phyloP scores from a whole-genome alignment of 2,888 invertebrate species.

The Hoplodrina ambigua region DNA sequence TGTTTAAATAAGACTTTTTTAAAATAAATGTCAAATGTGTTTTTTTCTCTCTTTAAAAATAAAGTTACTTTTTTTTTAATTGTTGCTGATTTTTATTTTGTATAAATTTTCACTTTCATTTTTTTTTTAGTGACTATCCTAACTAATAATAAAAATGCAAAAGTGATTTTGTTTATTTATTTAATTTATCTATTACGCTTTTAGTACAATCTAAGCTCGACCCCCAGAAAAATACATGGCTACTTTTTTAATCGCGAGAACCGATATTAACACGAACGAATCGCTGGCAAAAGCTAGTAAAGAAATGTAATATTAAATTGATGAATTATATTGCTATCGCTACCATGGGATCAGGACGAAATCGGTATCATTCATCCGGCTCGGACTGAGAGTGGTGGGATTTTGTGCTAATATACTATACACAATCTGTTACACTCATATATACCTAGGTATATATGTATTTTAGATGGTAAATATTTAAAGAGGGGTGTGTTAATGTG shows the following conservation, averaged over 20 bases:
- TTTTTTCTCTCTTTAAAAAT: background rate
- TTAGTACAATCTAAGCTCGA: no score
- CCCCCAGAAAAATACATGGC: no score
- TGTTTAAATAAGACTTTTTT: no score
- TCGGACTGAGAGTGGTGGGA: constrained; percentile 57
- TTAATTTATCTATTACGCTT: no score
- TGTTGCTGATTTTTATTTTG: background rate
- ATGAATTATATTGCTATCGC: constrained; percentile 59
- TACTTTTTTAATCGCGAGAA: no score
- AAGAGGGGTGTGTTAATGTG: no score
- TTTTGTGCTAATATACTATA: constrained; percentile 74
- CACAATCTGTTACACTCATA: constrained; percentile 64
- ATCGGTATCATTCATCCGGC: constrained; percentile 64
- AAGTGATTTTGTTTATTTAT: no score
- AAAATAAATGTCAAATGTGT: background rate
- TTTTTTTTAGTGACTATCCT: background rate
- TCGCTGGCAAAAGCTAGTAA: background rate
- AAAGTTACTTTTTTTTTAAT: background rate
- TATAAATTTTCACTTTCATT: background rate
- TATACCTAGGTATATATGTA: background rate
- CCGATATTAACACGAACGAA: no score
- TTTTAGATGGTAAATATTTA: background rate
- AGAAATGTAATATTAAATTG: background rate
- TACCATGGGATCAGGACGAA: constrained; percentile 64
- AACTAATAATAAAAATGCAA: no score